Base-by-base conservation (phyloP, 2,797 vertebrate genomes). In the Myotis pilosus region DNA sequence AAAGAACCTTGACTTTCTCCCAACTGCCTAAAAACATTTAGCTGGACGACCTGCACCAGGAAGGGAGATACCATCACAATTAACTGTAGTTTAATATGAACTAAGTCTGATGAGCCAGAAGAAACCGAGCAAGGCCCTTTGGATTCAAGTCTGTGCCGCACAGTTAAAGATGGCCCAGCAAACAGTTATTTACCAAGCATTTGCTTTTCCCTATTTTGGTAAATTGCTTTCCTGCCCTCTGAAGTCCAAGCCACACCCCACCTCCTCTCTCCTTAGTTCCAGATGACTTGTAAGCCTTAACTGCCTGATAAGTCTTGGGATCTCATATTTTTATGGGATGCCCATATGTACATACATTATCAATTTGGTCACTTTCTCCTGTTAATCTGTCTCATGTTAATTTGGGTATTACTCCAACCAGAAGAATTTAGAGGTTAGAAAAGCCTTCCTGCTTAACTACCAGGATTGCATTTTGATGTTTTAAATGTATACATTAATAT, bases 401-500 rank as follows among this genome's bases (percentile, higher is more conserved):
- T 49, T 82, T 83, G 60, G 41, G 49, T 66, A 33, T 66, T 83
- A 83, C 8, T 33, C 60, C n/a, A 66, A n/a, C 30, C 30, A 66
- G 20, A 82, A 82, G 17, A 66, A 83, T 30, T 83, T 83, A 83
- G 41, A 83, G 47, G 7, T 19, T 82, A 64, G 41, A 64, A 64
- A 79, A 68, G 44, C 8, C 23, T 57, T 82, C 85, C 19, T 88
- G 2, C 23, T 71, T 93, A 69, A 81, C n/a, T 86, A 17, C 28
- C 4, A 72, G 20, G 49, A 78, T 78, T 55, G 13, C 4, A 62
- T 83, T 92, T 84, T 86, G 47, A 79, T 86, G 64, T 92, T 93
- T 89, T 36, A 86, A 87, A 84, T 75, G 62, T 76, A 64, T 49
- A 47, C 51, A 60, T 82, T 95, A 80, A 79, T 87, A 93, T 89